Percentiles rank a stretch among this genome's conserved stretches.
Evolutionary conservation across 1,140 invertebrate species (phyloP).

Genomic region (Apis dorsata): DNA sequence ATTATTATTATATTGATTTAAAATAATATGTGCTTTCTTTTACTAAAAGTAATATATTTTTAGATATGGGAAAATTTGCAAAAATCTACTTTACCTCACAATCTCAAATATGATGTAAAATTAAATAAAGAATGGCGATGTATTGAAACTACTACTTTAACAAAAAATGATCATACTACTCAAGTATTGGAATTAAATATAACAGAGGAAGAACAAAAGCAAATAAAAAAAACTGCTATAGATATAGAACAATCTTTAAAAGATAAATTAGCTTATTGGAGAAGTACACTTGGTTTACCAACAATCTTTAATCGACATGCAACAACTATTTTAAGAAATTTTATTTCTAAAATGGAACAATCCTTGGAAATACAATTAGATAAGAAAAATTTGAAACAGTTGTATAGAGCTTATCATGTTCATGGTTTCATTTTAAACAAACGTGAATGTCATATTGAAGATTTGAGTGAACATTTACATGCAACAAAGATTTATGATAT

Average conservation of each 20-base stretch:
- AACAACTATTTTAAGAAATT: conserved; percentile 67
- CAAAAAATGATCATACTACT: conserved; percentile 48
- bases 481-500: conserved; percentile 73
- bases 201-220: conserved; percentile 53
- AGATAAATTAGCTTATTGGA: conserved; percentile 71
- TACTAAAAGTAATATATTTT: conserved; percentile 16
- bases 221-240: conserved; percentile 33
- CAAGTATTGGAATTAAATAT: conserved; percentile 70
- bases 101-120: conserved; percentile 72
- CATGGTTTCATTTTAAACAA: conserved; percentile 76
- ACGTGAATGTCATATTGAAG: conserved; percentile 66
- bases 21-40: neutral
- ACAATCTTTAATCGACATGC: conserved; percentile 76
- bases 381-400: conserved; percentile 73
- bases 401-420: conserved; percentile 74
- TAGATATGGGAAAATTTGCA: conserved; percentile 78
- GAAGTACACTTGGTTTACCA: conserved; percentile 68
- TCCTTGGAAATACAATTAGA: conserved; percentile 67
- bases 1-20: neutral
- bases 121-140: conserved; percentile 74
- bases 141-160: conserved; percentile 46
- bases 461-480: conserved; percentile 69
- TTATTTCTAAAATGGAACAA: conserved; percentile 61
- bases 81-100: conserved; percentile 68
- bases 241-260: conserved; percentile 72